Percentiles rank a stretch among this genome's conserved stretches.
These are phyloP conservation scores for Drosophila pseudotakahashii DNA, from an alignment of 2,888 invertebrate species.

Conservation along the genomic window DNA sequence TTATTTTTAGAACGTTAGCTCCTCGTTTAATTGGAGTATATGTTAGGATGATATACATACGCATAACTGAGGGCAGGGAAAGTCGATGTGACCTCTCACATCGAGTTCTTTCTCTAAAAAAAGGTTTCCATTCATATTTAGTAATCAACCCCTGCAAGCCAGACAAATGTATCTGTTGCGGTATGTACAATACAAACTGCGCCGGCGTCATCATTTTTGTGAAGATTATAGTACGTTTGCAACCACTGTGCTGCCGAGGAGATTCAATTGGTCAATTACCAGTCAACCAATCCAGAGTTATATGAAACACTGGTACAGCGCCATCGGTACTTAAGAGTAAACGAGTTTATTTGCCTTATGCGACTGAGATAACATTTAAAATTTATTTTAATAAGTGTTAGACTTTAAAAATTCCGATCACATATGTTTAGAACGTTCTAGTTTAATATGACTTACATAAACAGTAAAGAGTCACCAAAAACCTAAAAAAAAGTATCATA, in stretches of 20 bases:
- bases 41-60: conserved; percentile 21
- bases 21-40: conserved; percentile 35
- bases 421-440: no score
- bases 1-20: conserved; percentile 20
- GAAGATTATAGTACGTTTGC: not conserved
- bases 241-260: conserved; percentile 9
- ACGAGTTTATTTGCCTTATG: not conserved
- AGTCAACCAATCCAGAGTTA: conserved; percentile 16
- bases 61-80: not conserved
- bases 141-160: conserved; percentile 18
- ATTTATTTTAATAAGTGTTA: not conserved
- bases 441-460: no score
- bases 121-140: conserved; percentile 22
- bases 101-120: conserved; percentile 26
- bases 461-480: no score
- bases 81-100: conserved; percentile 29
- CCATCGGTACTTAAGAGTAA: not conserved
- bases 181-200: not conserved
- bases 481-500: no score
- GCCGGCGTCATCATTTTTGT: conserved; percentile 10
- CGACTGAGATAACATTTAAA: not conserved
- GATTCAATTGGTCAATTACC: conserved; percentile 27
- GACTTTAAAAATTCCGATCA: not conserved
- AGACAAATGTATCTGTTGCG: conserved; percentile 8
- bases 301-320: not conserved